phyloP scores from a whole-genome alignment of 2,888 invertebrate species.

The Achlya flavicornis region DNA sequence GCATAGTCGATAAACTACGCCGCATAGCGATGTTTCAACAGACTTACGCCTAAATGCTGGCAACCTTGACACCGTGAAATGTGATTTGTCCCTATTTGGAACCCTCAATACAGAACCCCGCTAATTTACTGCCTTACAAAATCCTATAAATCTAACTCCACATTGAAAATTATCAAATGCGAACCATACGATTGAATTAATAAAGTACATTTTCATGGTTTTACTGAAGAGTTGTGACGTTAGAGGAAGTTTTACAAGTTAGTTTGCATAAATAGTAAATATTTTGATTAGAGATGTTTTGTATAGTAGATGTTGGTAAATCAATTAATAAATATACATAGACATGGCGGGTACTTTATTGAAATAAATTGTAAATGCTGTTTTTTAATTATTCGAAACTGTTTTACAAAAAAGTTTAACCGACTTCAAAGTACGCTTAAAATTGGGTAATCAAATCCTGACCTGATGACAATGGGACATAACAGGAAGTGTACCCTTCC shows the following conservation, averaged over 20 bases:
- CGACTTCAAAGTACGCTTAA: too few relatives aligned
- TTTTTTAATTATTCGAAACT: too few relatives aligned
- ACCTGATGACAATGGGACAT: too few relatives aligned
- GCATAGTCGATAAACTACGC: constrained; percentile 11
- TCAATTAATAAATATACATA: too few relatives aligned
- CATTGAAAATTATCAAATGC: neutral
- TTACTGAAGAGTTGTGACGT: neutral
- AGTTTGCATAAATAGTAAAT: constrained; percentile 36
- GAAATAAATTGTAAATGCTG: neutral
- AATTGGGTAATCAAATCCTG: too few relatives aligned
- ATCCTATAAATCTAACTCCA: too few relatives aligned
- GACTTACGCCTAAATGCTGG: constrained; percentile 27
- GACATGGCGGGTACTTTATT: neutral
- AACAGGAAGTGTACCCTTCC: too few relatives aligned
- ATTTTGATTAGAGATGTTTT: constrained; percentile 44
- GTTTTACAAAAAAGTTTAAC: too few relatives aligned
- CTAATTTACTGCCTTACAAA: neutral
- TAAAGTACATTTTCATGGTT: neutral
- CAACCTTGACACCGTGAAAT: constrained; percentile 33
- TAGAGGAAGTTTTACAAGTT: neutral
- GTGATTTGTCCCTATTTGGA: constrained; percentile 39
- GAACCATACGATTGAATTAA: neutral
- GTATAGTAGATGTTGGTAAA: constrained; percentile 36
- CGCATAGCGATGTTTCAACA: constrained; percentile 23
- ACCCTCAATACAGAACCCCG: constrained; percentile 27